A percentile compares a stretch with the other conserved stretches of the same genome.
Conservation (phyloP, 53 echinoderm and acorn worm genomes). For the Paracentrotus lividus region DNA sequence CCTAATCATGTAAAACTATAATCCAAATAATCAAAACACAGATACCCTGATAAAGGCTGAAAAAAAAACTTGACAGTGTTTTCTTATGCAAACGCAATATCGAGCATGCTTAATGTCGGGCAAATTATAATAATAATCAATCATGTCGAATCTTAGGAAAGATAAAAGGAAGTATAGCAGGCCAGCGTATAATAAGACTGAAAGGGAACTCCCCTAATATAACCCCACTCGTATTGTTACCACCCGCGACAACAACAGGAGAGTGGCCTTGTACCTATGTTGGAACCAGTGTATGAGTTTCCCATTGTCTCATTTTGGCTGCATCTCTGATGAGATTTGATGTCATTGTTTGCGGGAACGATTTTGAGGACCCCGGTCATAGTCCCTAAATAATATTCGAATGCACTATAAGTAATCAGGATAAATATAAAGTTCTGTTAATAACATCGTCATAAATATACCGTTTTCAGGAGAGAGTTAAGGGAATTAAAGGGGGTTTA, state of each 20-base stretch:
- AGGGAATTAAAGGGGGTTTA: neutral
- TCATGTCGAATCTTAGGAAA: too few relatives aligned
- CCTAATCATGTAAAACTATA: too few relatives aligned
- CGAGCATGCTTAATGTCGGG: too few relatives aligned
- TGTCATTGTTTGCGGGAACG: neutral
- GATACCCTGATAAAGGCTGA: too few relatives aligned
- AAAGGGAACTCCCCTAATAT: neutral
- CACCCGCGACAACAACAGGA: neutral
- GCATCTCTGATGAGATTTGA: neutral
- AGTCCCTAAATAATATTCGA: neutral
- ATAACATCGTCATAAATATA: too few relatives aligned
- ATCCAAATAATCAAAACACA: too few relatives aligned
- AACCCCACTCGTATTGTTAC: neutral
- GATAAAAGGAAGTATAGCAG: neutral
- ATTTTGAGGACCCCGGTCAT: neutral
- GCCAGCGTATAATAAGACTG: neutral
- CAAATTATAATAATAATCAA: too few relatives aligned
- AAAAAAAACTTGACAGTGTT: too few relatives aligned
- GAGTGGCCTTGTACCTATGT: neutral
- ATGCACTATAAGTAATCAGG: neutral
- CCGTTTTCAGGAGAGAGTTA: neutral
- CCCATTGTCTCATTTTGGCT: neutral
- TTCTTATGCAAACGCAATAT: too few relatives aligned
- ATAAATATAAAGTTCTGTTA: too few relatives aligned
- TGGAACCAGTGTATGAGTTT: neutral